Evolutionary conservation across 1,140 invertebrate genomes (phyloP), one percentile per base, ranked within the genome.

Genomic region (Tenebrio molitor): DNA sequence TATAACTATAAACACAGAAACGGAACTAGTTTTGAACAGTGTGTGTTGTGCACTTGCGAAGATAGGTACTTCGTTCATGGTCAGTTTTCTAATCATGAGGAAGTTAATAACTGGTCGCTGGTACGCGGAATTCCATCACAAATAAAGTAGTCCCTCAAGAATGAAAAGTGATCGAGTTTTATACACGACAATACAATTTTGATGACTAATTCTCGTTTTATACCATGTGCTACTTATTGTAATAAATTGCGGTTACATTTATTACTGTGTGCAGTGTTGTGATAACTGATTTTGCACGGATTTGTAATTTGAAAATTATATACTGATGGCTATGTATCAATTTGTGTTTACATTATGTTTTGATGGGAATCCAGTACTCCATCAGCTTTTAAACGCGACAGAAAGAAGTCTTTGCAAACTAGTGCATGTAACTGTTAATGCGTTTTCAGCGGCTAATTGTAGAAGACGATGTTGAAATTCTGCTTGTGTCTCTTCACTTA

Each of bases 401-500:
- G 36, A 21, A 14, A 58, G 23, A n/a, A 58, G 23, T 58, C 50
- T 58, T 58, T 58, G 21, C 50, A 29, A 58, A 58, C 50, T 58
- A 58, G 50, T 58, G 50, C 50, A 29, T 14, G 23, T 58, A 58
- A 58, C 50, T 58, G 50, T 58, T 25, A 58, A 58, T 58, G 10
- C 23, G 50, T 58, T 17, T 58, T 58, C 50, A 29, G 50, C 50
- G n/a, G 7, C 50, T 58, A 14, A 58, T 29, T 58, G 21, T 58
- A 23, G 21, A 58, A 58, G 50, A 58, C 50, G 50, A 58, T 58
- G 50, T 21, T 58, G 50, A 58, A 58, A 58, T 14, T 25, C 29
- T 58, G 21, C 23, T 58, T 10, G 21, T 6, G 8, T n/a, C 8
- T 58, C 12, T 58, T 58, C 29, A 58, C 14, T 25, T 14, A 14